Base-by-base conservation (phyloP, 2,888 invertebrate genomes). In the Dascillus cervinus region DNA sequence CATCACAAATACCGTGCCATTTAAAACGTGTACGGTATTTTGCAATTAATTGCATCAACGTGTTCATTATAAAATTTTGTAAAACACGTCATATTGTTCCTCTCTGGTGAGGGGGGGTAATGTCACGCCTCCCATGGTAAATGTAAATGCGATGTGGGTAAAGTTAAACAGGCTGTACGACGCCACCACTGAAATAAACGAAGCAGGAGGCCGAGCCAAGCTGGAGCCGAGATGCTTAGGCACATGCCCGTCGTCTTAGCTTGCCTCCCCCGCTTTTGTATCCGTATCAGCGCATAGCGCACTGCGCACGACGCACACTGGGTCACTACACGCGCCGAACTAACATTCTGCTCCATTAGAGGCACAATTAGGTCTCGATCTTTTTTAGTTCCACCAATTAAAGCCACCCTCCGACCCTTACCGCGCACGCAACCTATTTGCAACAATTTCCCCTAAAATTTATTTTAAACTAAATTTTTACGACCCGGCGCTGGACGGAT, bases 251-350 rank as follows among this genome's bases (percentile, higher is more conserved):
- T 40, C 35, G n/a, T 43, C 49, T 53, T 52, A 51, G 50, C 50
- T 50, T n/a, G n/a, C 47, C 56, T 53, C 56, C 56, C 55, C 55
- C 56, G 52, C 52, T 45, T 37, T 32, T 45, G 49, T 29, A 49
- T 52, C 50, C 52, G 50, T 49, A 51, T 52, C 51, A 50, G 51
- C 53, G 53, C 52, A 55, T 54, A 53, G 50, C 53, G 50, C 51
- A 52, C 45, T 52, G 52, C 52, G 53, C 53, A 53, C n/a, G n/a
- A n/a, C n/a, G n/a, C 15, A 23, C 31, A 53, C 50, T 53, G 47
- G 57, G 54, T 57, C 56, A 55, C 51, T 49, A 49, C 46, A 46
- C 47, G 52, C 49, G 50, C 51, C 46, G 48, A 32, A 12, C 17
- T 26, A 13, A 13, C 25, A 35, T 31, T 32, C 32, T 36, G 29